phyloP scores from a whole-genome alignment of 2,797 vertebrate genomes.

The Capromys pilorides region DNA sequence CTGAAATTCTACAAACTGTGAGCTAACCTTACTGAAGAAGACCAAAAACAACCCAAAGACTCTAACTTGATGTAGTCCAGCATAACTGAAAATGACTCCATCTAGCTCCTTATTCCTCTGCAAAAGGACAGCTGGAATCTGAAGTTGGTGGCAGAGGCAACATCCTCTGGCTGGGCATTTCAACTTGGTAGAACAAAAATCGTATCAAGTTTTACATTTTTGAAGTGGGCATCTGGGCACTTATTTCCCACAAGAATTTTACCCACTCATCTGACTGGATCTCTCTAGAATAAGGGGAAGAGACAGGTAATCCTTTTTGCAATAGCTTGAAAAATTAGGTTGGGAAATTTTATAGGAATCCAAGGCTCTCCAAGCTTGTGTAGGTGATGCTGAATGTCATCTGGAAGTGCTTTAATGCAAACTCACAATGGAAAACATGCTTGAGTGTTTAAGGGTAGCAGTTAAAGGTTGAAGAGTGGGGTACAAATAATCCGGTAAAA shows the following conservation, averaged over 20 bases:
- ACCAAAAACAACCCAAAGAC: neutral
- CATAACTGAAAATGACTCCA: neutral
- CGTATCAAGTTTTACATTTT: neutral
- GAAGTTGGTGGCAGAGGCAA: neutral
- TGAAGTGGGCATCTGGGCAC: neutral
- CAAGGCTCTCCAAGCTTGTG: neutral
- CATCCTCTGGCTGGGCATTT: neutral
- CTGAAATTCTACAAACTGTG: neutral
- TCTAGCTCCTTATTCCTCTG: neutral
- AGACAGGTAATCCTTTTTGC: neutral
- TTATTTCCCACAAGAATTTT: neutral
- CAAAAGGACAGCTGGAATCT: neutral
- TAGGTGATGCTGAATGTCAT: neutral
- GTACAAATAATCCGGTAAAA: constrained; percentile 50
- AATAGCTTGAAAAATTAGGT: neutral
- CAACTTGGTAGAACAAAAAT: neutral
- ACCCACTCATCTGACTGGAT: neutral
- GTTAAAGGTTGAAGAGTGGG: neutral
- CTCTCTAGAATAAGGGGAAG: constrained; percentile 21
- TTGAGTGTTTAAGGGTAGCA: neutral
- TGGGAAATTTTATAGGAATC: neutral
- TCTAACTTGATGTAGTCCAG: neutral
- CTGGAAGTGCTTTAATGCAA: neutral
- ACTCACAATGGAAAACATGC: neutral
- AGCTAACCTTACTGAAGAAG: neutral